Evolutionary conservation across 1,140 invertebrate species (phyloP).

Genomic region (Camponotus floridanus): DNA sequence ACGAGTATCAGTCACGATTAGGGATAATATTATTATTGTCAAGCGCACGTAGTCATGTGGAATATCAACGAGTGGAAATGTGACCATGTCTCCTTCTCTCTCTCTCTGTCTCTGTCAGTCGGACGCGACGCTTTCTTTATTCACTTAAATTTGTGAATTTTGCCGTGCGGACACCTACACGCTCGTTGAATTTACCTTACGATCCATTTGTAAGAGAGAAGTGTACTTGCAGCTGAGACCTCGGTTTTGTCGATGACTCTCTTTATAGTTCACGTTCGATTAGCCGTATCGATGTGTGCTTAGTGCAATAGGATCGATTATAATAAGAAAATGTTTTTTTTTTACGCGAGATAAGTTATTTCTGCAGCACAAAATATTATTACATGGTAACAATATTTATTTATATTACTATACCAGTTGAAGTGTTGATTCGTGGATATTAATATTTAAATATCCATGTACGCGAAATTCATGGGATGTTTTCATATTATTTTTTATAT

Average conservation of each 20-base stretch:
- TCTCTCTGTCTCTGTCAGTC: background rate
- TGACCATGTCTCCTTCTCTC: background rate
- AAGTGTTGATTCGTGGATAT: background rate
- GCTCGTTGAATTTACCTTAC: conserved; percentile 17
- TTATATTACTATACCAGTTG: background rate
- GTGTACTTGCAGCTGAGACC: conserved; percentile 42
- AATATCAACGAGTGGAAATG: conserved; percentile 39
- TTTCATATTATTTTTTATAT: background rate
- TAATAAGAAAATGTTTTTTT: conserved; percentile 11
- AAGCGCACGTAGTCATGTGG: conserved; percentile 22
- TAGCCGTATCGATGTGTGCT: conserved; percentile 16
- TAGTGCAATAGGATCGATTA: conserved; percentile 14
- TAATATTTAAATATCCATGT: conserved; percentile 23
- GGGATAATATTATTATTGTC: conserved; percentile 59
- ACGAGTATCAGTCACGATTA: conserved; percentile 45
- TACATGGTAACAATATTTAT: conserved; percentile 13
- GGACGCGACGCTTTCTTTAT: conserved; percentile 47
- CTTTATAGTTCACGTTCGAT: conserved; percentile 49
- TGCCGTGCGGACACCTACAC: background rate
- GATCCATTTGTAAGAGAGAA: conserved; percentile 25
- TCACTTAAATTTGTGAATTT: conserved; percentile 51
- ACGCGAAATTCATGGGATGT: background rate
- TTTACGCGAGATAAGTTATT: conserved; percentile 14
- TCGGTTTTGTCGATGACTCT: conserved; percentile 8
- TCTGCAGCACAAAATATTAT: background rate